Conservation (phyloP, 2,113 vertebrate genomes). For the Gymnorhina tibicen region DNA sequence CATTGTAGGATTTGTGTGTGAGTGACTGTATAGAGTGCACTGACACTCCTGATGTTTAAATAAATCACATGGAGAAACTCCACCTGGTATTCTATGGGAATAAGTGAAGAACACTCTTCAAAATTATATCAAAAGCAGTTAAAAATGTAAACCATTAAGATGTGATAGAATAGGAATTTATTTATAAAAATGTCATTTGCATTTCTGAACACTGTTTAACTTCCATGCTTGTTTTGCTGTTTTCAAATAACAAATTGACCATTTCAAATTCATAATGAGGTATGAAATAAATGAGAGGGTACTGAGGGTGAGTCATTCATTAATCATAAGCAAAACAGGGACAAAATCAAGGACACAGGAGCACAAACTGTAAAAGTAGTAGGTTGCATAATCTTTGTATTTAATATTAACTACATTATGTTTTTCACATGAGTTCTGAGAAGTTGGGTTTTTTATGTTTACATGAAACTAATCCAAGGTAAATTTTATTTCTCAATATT, state of each 20-base stretch:
- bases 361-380: conserved; percentile 46
- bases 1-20: background rate
- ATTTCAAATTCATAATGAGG: conserved; percentile 79
- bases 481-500: conserved; percentile 58
- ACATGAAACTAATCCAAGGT: conserved; percentile 63
- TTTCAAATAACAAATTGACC: conserved; percentile 41
- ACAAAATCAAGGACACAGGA: conserved; percentile 52
- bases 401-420: conserved; percentile 76
- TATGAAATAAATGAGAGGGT: conserved; percentile 79
- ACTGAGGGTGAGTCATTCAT: conserved; percentile 76
- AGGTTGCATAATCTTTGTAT: conserved; percentile 69
- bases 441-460: conserved; percentile 13
- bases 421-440: conserved; percentile 62
- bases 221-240: conserved; percentile 32
- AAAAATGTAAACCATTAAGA: background rate
- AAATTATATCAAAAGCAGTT: background rate
- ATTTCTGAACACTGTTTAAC: background rate
- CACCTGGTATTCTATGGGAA: background rate
- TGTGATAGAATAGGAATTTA: background rate
- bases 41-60: background rate
- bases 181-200: background rate
- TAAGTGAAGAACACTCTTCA: background rate
- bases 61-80: background rate
- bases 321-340: conserved; percentile 76
- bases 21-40: background rate